phyloP scores from a whole-genome alignment of 2,797 vertebrate genomes.

The Rhinoraja longicauda region DNA sequence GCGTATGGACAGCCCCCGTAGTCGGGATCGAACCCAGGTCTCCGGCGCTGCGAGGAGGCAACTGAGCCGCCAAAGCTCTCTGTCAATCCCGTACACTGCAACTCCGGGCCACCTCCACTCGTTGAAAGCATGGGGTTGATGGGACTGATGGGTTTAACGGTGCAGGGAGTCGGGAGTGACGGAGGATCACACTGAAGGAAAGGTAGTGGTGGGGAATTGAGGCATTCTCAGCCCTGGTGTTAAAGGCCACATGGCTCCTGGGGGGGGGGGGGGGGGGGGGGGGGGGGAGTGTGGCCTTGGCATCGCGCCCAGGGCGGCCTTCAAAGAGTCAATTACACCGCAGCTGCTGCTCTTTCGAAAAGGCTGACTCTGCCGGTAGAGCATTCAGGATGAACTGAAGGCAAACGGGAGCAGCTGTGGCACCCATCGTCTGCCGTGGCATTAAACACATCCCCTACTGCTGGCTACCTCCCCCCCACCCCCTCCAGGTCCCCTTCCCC shows the following conservation, averaged over 20 bases:
- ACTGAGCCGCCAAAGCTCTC: background rate
- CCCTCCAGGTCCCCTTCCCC: too few species aligned
- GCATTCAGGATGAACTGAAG: background rate
- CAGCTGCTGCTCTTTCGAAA: slow-evolving; percentile 30
- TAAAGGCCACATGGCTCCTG: background rate
- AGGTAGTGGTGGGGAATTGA: background rate
- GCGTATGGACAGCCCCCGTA: too few species aligned
- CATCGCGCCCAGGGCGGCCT: background rate
- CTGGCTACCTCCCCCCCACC: background rate
- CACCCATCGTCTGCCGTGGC: background rate
- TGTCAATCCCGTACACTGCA: background rate
- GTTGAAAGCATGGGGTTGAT: background rate
- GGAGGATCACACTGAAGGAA: background rate
- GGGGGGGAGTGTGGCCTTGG: background rate
- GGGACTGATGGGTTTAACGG: background rate
- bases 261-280: background rate
- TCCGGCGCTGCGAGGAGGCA: too few species aligned
- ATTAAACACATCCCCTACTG: background rate
- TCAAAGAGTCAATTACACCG: slow-evolving; percentile 22
- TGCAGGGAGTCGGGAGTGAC: too few species aligned
- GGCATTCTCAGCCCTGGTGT: background rate
- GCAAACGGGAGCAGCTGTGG: slow-evolving; percentile 21
- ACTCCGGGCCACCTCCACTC: background rate
- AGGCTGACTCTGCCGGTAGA: slow-evolving; percentile 7
- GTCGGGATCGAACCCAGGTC: too few species aligned